phyloP scores from a whole-genome alignment of 2,888 invertebrate species.

The Drosophila mimetica region DNA sequence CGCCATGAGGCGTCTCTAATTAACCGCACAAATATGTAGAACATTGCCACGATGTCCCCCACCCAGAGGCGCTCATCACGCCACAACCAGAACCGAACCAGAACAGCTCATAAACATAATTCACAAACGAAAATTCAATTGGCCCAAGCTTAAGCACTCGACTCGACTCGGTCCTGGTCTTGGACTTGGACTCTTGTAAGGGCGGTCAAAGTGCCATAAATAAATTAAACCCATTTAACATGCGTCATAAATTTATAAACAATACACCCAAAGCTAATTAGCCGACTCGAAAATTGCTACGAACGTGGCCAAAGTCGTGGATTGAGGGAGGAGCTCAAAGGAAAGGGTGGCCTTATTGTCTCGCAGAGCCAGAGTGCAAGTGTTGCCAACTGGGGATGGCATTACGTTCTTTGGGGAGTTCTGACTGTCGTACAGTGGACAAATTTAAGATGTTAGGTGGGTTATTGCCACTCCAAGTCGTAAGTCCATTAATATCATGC shows the following conservation, averaged over 20 bases:
- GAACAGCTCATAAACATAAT: slow-evolving; percentile 59
- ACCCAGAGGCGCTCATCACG: slow-evolving; percentile 30
- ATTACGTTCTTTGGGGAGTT: slow-evolving; percentile 29
- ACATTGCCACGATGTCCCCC: slow-evolving; percentile 29
- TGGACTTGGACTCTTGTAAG: slow-evolving; percentile 21
- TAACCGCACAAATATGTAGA: slow-evolving; percentile 54
- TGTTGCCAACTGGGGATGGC: slow-evolving; percentile 45
- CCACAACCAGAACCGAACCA: slow-evolving; percentile 20
- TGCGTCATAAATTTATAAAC: slow-evolving; percentile 81
- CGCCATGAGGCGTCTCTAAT: slow-evolving; percentile 44
- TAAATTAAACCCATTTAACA: slow-evolving; percentile 81
- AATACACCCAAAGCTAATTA: slow-evolving; percentile 80
- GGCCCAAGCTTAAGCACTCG: slow-evolving; percentile 53
- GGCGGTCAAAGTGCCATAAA: slow-evolving; percentile 71
- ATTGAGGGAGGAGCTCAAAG: slow-evolving; percentile 24
- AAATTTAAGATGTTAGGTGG: background rate
- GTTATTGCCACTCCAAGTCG: too few species aligned
- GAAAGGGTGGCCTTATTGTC: slow-evolving; percentile 15
- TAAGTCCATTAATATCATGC: too few species aligned
- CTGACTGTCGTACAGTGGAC: slow-evolving; percentile 5
- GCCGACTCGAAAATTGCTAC: slow-evolving; percentile 76
- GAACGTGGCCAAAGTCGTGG: slow-evolving; percentile 49
- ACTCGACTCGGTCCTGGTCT: slow-evolving; percentile 28
- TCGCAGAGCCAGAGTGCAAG: slow-evolving; percentile 48
- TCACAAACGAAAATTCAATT: slow-evolving; percentile 72